Evolutionary conservation across 2,797 vertebrate species (phyloP).

Genomic region (Columba guinea): DNA sequence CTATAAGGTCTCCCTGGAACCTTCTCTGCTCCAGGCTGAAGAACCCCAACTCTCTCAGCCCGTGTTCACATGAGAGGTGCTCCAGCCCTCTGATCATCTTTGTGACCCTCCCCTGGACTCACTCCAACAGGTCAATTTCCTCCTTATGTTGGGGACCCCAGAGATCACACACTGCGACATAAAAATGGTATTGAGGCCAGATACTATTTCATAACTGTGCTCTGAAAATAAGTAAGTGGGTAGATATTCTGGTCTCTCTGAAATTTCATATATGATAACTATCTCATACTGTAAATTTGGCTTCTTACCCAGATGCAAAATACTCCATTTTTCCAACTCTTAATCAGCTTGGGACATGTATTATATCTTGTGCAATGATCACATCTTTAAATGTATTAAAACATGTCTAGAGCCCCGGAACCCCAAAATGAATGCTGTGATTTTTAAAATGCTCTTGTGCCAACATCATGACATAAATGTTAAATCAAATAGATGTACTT

Average conservation of each 20-base stretch:
- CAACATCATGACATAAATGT: background rate
- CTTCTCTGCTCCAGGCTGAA: too few relatives aligned
- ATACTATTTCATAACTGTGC: background rate
- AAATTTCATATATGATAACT: slow-evolving; percentile 19
- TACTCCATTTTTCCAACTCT: background rate
- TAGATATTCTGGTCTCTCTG: slow-evolving; percentile 13
- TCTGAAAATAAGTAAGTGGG: background rate
- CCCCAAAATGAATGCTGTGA: background rate
- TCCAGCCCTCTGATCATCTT: too few relatives aligned
- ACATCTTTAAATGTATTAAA: background rate
- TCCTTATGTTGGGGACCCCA: too few relatives aligned
- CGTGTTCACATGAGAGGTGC: too few relatives aligned
- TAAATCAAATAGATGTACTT: background rate
- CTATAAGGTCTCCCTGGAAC: too few relatives aligned
- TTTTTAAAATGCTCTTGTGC: background rate
- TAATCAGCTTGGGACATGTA: background rate
- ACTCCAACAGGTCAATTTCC: too few relatives aligned
- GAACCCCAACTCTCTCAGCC: too few relatives aligned
- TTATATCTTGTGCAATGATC: background rate
- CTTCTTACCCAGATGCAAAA: slow-evolving; percentile 11
- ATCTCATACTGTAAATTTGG: slow-evolving; percentile 9
- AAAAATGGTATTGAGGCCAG: background rate
- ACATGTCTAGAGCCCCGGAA: background rate
- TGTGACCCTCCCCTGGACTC: too few relatives aligned
- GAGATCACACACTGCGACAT: background rate